Conservation (phyloP, 37 sponge, comb jelly and placozoan species). For the Oopsacas minuta region DNA sequence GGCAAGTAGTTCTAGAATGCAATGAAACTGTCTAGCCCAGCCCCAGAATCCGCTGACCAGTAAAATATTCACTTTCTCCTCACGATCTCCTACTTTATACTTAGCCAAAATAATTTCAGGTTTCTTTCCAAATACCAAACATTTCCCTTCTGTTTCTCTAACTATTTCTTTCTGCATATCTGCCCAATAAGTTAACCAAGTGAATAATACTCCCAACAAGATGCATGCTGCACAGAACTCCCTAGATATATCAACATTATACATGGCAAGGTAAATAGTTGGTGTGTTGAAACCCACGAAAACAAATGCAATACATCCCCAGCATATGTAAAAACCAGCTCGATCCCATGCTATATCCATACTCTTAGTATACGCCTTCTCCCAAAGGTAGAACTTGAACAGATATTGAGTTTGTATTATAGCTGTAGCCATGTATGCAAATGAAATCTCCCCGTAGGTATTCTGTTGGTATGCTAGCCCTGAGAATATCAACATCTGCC, state of each 20-base stretch:
- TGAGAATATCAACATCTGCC: constrained; percentile 18
- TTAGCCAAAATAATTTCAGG: constrained; percentile 24
- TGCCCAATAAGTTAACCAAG: constrained; percentile 24
- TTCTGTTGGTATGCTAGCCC: constrained; percentile 10
- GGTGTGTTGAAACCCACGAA: constrained; percentile 13
- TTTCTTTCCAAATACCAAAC: constrained; percentile 25
- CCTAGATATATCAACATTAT: neutral
- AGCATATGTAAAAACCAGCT: constrained; percentile 36
- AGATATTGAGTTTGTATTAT: constrained; percentile 19
- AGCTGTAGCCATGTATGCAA: neutral
- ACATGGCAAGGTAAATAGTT: constrained; percentile 13
- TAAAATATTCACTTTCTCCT: constrained; percentile 5
- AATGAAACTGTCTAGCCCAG: constrained; percentile 27
- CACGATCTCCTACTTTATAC: constrained; percentile 18
- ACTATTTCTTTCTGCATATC: constrained; percentile 26
- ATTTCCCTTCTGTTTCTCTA: constrained; percentile 26
- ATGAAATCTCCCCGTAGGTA: neutral
- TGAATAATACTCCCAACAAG: neutral
- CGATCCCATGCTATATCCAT: constrained; percentile 26
- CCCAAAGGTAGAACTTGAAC: constrained; percentile 30
- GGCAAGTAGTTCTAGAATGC: constrained; percentile 22
- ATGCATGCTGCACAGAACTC: neutral
- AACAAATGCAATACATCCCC: constrained; percentile 29
- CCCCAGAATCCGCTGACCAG: constrained; percentile 27
- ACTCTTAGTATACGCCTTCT: constrained; percentile 19